Evolutionary conservation across 2,888 invertebrate species (phyloP).

Genomic region (Minunthozetes semirufus): DNA sequence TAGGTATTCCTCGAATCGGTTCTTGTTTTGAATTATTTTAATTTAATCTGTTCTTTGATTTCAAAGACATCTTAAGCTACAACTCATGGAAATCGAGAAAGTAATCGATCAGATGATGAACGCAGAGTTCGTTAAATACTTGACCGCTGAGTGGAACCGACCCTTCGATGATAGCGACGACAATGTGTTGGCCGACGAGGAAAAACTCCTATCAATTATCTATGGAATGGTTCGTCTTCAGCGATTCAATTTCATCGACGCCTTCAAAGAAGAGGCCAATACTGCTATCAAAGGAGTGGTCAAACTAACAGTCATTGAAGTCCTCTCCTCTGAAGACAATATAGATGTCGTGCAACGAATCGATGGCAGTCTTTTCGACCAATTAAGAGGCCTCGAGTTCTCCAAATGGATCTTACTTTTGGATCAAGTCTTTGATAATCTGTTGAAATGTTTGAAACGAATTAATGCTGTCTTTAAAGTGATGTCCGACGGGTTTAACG

Average conservation of each 20-base stretch:
- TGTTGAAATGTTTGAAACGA: slow-evolving; percentile 64
- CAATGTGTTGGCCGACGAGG: slow-evolving; percentile 51
- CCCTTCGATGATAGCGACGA: slow-evolving; percentile 57
- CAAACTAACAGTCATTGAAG: slow-evolving; percentile 60
- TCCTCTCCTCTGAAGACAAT: slow-evolving; percentile 48
- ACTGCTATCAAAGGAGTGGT: slow-evolving; percentile 79
- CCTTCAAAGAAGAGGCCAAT: slow-evolving; percentile 68
- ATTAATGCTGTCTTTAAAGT: slow-evolving; percentile 67
- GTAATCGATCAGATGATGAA: slow-evolving; percentile 94
- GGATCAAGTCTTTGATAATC: slow-evolving; percentile 59
- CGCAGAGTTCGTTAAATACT: slow-evolving; percentile 85
- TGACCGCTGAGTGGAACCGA: slow-evolving; percentile 82
- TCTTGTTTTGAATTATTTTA: neutral
- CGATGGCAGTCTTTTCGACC: slow-evolving; percentile 54
- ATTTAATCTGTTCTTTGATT: slow-evolving; percentile 11
- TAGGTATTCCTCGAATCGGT: slow-evolving; percentile 50
- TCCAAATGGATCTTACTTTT: slow-evolving; percentile 64
- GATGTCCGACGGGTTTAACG: slow-evolving; percentile 66
- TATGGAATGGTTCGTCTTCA: slow-evolving; percentile 81
- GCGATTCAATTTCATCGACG: slow-evolving; percentile 74
- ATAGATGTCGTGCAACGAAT: slow-evolving; percentile 45
- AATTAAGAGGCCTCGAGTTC: slow-evolving; percentile 59
- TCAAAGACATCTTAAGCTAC: slow-evolving; percentile 79
- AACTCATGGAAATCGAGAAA: slow-evolving; percentile 88
- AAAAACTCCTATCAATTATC: slow-evolving; percentile 76